Base-by-base conservation (phyloP, 2,797 vertebrate genomes). In the Chelonia mydas region DNA sequence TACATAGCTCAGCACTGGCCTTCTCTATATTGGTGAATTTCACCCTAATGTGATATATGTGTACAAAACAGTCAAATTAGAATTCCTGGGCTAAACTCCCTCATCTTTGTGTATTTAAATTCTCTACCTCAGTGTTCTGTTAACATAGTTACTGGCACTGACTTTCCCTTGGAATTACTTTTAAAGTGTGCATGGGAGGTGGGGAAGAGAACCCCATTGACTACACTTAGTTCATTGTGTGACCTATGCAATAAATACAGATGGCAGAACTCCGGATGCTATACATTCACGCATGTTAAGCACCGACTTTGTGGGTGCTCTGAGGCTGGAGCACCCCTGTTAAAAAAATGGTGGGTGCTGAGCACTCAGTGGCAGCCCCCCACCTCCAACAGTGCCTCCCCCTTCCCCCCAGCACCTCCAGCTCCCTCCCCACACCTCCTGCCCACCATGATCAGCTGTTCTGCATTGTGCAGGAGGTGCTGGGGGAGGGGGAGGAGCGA, bases 191-290 rank as follows among this genome's bases (percentile, higher is more conserved):
- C 16, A 47, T 68, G 53, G 90, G 84, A 90, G 88, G 68, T 96
- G 82, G 86, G 79, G n/a, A 72, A 90, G 80, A 89, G 77, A 51
- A 96, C 86, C 77, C 49, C 77, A 85, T 13, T 78, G 90, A 78
- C 86, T 91, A 82, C 89, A 81, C 25, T 11, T 47, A 55, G 86
- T 79, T 96, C 86, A 77, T 81, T 94, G 96, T 95, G 86, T 81
- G 86, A 97, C 89, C 59, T 50, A 96, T 84, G 90, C 92, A 92
- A 94, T 88, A 94, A 95, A 51, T 95, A 93, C 90, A 97, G 96
- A 94, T 94, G 95, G 25, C 94, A 90, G 92, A 96, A 94, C 94
- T 97, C 96, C 92, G 93, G 96, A 97, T 72, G 31, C 61, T 31
- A 33, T 97, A 54, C 54, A 54, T 54, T 54, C 54, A 54, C 2